Evolutionary conservation across 2,888 invertebrate species (phyloP).

Genomic region (Hydriomena furcata): DNA sequence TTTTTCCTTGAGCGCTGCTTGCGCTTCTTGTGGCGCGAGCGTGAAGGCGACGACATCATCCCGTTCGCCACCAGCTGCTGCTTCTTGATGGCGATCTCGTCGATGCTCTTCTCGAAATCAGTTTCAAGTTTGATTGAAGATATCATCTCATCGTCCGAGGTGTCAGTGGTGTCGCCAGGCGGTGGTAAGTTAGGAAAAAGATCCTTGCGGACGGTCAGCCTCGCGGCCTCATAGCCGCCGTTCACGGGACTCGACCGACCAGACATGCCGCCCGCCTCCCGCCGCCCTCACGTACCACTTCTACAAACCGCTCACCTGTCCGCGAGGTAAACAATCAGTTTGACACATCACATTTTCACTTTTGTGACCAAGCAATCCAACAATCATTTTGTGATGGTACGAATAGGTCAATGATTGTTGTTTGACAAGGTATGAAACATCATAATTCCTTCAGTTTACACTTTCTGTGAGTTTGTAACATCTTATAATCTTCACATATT

Average conservation of each 20-base stretch:
- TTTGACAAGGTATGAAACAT: slow-evolving; percentile 66
- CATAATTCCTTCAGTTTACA: slow-evolving; percentile 71
- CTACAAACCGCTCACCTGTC: slow-evolving; percentile 81
- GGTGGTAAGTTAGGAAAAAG: slow-evolving; percentile 71
- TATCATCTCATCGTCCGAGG: slow-evolving; percentile 58
- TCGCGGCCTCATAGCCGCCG: slow-evolving; percentile 76
- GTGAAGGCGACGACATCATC: slow-evolving; percentile 56
- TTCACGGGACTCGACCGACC: slow-evolving; percentile 77
- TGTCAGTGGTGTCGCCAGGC: slow-evolving; percentile 50
- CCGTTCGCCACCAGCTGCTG: slow-evolving; percentile 64
- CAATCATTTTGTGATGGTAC: slow-evolving; percentile 62
- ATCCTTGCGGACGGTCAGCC: slow-evolving; percentile 80
- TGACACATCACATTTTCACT: slow-evolving; percentile 84
- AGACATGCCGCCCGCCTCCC: slow-evolving; percentile 81
- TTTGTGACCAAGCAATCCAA: slow-evolving; percentile 72
- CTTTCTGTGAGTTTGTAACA: slow-evolving; percentile 76
- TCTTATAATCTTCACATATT: slow-evolving; percentile 82
- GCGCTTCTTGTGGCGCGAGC: slow-evolving; percentile 71
- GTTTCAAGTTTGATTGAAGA: slow-evolving; percentile 78
- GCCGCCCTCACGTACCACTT: slow-evolving; percentile 77
- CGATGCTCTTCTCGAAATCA: slow-evolving; percentile 80
- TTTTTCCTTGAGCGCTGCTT: slow-evolving; percentile 70
- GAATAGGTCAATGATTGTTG: slow-evolving; percentile 67
- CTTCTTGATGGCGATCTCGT: slow-evolving; percentile 73
- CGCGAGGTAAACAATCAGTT: slow-evolving; percentile 83